Conservation (phyloP, 1,140 invertebrate species). For the Zaprionus africanus region DNA sequence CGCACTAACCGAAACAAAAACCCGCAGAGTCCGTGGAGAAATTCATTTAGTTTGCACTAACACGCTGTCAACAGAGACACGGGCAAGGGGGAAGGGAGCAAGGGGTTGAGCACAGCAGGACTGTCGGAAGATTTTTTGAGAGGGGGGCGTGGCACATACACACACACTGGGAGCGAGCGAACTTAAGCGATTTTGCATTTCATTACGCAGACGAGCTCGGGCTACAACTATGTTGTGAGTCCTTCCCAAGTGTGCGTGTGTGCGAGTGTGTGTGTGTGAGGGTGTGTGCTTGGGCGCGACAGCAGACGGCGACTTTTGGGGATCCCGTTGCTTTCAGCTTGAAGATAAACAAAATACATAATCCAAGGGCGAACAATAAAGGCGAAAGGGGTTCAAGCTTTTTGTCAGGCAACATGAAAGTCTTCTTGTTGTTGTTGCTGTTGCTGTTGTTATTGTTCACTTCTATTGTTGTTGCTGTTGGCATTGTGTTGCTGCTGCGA, state of each 20-base stretch:
- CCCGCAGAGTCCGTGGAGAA: constrained; percentile 75
- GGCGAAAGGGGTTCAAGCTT: constrained; percentile 68
- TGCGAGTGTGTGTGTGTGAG: constrained; percentile 10
- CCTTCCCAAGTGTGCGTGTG: background rate
- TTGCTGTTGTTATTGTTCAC: constrained; percentile 21
- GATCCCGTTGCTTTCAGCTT: constrained; percentile 48
- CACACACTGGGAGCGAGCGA: constrained; percentile 44
- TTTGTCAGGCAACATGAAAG: constrained; percentile 52
- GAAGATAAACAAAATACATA: constrained; percentile 82
- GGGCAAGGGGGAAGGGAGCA: background rate
- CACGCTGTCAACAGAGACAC: constrained; percentile 72
- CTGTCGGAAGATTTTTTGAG: constrained; percentile 21
- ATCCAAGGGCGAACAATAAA: constrained; percentile 69
- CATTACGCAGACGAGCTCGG: constrained; percentile 59
- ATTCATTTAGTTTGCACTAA: constrained; percentile 82
- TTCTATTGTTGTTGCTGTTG: constrained; percentile 8
- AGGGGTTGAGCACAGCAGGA: constrained; percentile 13
- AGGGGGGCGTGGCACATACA: constrained; percentile 31
- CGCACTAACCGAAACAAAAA: constrained; percentile 67
- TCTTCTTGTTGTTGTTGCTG: constrained; percentile 34
- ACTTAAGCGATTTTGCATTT: constrained; percentile 82
- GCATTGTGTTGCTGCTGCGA: constrained; percentile 24
- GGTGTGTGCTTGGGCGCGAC: constrained; percentile 25
- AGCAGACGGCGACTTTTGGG: constrained; percentile 40
- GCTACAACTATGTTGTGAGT: constrained; percentile 7